phyloP scores from a whole-genome alignment of 2,797 vertebrate species.

The Naso thynnoides region DNA sequence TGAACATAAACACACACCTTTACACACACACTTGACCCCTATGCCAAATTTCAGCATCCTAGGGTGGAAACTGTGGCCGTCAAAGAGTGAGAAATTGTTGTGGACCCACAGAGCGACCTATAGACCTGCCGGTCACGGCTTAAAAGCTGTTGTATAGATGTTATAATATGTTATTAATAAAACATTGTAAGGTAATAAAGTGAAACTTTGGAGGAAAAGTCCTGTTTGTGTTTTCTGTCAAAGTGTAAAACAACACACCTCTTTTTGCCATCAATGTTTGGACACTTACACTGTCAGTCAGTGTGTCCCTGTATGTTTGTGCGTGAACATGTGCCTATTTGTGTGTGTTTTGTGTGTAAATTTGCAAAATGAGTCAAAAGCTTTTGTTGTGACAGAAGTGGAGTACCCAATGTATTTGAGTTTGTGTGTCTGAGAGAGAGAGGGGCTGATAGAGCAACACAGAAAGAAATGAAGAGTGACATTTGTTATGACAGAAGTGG shows the following conservation, averaged over 20 bases:
- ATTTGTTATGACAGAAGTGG: slow-evolving; percentile 52
- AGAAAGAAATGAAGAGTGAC: slow-evolving; percentile 47
- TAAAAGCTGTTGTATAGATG: too few species aligned
- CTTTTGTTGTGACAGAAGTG: slow-evolving; percentile 65
- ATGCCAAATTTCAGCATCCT: too few species aligned
- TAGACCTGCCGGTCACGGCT: too few species aligned
- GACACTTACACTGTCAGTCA: slow-evolving; percentile 17
- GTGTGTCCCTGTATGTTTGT: neutral
- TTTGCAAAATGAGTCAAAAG: slow-evolving; percentile 44
- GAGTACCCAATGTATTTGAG: slow-evolving; percentile 29
- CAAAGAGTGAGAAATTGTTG: too few species aligned
- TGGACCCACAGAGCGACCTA: too few species aligned
- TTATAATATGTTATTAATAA: neutral
- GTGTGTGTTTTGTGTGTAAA: slow-evolving; percentile 1
- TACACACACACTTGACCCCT: too few species aligned
- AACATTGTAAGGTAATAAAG: neutral
- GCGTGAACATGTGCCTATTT: neutral
- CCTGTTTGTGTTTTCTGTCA: neutral
- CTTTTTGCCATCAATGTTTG: slow-evolving; percentile 13
- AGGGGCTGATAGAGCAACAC: slow-evolving; percentile 20
- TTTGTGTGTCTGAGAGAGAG: slow-evolving; percentile 9
- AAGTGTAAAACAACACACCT: neutral
- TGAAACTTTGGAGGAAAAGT: neutral
- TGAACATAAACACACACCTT: too few species aligned
- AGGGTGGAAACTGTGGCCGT: too few species aligned